phyloP scores from a whole-genome alignment of 1,140 invertebrate genomes.

The Branchinecta lindahli region DNA sequence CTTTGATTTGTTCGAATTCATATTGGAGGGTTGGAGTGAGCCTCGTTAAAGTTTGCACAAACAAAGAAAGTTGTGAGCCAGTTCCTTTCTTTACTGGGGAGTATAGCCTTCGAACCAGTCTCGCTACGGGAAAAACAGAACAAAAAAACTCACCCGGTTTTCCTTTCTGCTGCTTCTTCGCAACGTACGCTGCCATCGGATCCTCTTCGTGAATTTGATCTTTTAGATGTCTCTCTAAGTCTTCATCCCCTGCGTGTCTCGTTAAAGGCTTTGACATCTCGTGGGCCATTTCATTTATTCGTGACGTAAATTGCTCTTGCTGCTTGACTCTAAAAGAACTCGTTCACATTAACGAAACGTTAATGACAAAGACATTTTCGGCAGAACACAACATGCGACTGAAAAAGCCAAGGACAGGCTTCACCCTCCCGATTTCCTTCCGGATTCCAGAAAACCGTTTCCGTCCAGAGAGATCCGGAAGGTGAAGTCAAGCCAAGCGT shows the following conservation, averaged over 20 bases:
- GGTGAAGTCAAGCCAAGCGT: neutral
- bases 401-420: neutral
- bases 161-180: slow-evolving; percentile 46
- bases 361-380: neutral
- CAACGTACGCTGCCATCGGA: slow-evolving; percentile 80
- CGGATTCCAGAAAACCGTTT: neutral
- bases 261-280: slow-evolving; percentile 84
- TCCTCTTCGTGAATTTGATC: slow-evolving; percentile 66
- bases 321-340: slow-evolving; percentile 41
- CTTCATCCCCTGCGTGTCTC: slow-evolving; percentile 68
- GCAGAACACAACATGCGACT: neutral
- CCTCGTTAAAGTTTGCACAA: too few species aligned
- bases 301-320: slow-evolving; percentile 48
- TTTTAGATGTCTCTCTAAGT: slow-evolving; percentile 59
- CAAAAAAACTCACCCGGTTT: slow-evolving; percentile 23
- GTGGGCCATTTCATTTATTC: slow-evolving; percentile 50
- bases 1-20: too few species aligned
- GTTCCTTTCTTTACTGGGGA: too few species aligned
- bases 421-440: too few species aligned
- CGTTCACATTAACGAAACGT: neutral
- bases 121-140: neutral
- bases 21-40: too few species aligned
- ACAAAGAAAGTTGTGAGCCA: too few species aligned
- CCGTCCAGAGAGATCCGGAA: neutral
- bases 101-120: too few species aligned